Evolutionary conservation across 2,888 invertebrate genomes (phyloP).

Genomic region (Lutraria lutraria): DNA sequence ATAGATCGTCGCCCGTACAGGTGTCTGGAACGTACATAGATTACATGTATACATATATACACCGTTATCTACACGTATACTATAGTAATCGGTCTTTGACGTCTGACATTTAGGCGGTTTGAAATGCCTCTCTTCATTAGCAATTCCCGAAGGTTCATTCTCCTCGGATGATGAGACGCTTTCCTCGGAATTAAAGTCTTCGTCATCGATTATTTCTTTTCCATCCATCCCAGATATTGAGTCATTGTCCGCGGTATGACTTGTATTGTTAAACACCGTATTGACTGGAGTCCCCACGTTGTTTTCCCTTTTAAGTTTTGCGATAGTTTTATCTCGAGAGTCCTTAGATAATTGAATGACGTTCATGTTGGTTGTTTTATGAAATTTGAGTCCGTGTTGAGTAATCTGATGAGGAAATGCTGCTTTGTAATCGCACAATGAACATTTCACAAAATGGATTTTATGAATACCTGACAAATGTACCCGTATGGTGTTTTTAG

Average conservation of each 20-base stretch:
- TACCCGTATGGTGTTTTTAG: slow-evolving; percentile 68
- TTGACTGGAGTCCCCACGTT: background rate
- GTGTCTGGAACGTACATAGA: slow-evolving; percentile 64
- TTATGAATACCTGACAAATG: slow-evolving; percentile 69
- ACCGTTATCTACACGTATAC: slow-evolving; percentile 59
- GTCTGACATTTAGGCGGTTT: slow-evolving; percentile 68
- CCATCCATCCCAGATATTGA: slow-evolving; percentile 13
- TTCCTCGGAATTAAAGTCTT: slow-evolving; percentile 47
- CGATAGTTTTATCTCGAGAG: slow-evolving; percentile 59
- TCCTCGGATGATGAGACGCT: slow-evolving; percentile 48
- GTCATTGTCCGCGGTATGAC: background rate
- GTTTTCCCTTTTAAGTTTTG: slow-evolving; percentile 29
- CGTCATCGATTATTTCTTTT: slow-evolving; percentile 44
- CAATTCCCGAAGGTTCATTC: slow-evolving; percentile 19
- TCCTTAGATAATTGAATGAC: slow-evolving; percentile 68
- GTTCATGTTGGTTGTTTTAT: slow-evolving; percentile 61
- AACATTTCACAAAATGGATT: slow-evolving; percentile 68
- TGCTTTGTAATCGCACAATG: slow-evolving; percentile 66
- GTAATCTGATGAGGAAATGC: slow-evolving; percentile 69
- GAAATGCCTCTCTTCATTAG: slow-evolving; percentile 50
- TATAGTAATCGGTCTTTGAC: slow-evolving; percentile 68
- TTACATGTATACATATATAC: slow-evolving; percentile 65
- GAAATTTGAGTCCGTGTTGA: slow-evolving; percentile 65
- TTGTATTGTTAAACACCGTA: background rate
- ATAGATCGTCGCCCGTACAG: slow-evolving; percentile 67